These are phyloP conservation scores for Amphiprion clarkii DNA, from an alignment of 2,797 vertebrate genomes.

Conservation along the genomic window DNA sequence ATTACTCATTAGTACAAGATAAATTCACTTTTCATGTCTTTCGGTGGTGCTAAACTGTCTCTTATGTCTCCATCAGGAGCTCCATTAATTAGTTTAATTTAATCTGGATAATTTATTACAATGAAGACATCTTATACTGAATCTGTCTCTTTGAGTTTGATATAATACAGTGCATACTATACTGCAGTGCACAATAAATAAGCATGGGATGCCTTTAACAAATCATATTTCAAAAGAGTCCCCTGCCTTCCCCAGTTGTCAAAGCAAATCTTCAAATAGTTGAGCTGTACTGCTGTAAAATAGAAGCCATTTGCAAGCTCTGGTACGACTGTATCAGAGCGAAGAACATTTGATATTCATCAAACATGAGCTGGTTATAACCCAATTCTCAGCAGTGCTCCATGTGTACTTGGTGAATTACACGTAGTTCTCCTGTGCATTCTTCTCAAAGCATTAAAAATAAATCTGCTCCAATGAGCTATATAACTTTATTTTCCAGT, in stretches of 20 bases:
- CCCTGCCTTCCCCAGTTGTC: slow-evolving; percentile 32
- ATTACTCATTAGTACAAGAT: neutral
- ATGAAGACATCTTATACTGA: slow-evolving; percentile 14
- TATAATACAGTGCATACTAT: neutral
- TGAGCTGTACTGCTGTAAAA: slow-evolving; percentile 25
- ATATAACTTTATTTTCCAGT: neutral
- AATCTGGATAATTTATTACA: slow-evolving; percentile 15
- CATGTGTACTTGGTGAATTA: slow-evolving; percentile 22
- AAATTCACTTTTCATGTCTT: neutral
- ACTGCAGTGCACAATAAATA: slow-evolving; percentile 16
- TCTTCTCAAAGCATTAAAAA: slow-evolving; percentile 12
- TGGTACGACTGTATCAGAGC: slow-evolving; percentile 3
- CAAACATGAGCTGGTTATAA: slow-evolving; percentile 46
- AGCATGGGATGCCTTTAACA: slow-evolving; percentile 38
- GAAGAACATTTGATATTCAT: slow-evolving; percentile 41
- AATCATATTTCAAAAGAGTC: slow-evolving; percentile 25
- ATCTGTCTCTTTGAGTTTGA: slow-evolving; percentile 15
- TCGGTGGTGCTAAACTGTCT: slow-evolving; percentile 5
- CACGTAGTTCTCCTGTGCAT: slow-evolving; percentile 27
- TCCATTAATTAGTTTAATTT: slow-evolving; percentile 30
- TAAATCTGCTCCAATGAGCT: neutral
- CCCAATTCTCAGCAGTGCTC: slow-evolving; percentile 12
- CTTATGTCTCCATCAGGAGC: neutral
- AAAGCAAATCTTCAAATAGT: slow-evolving; percentile 21
- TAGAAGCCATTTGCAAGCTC: slow-evolving; percentile 31